phyloP scores from a whole-genome alignment of 2,113 vertebrate species.

The Noturus placidus region DNA sequence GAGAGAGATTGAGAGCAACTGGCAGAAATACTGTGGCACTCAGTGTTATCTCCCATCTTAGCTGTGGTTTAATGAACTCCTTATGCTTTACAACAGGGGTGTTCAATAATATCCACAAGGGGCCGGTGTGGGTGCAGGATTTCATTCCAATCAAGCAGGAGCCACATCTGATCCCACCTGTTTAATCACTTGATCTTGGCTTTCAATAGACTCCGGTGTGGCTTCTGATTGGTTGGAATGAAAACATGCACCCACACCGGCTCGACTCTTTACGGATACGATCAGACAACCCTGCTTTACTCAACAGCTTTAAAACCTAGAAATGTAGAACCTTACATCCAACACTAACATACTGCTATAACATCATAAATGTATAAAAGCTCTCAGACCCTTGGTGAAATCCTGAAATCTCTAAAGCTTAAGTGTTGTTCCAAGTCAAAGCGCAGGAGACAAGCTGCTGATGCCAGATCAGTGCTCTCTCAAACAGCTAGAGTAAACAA shows the following conservation, averaged over 20 bases:
- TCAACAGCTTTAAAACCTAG: conserved; percentile 6
- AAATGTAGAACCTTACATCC: neutral
- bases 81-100: neutral
- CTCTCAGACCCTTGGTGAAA: conserved; percentile 3
- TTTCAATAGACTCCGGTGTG: too few species aligned
- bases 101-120: too few species aligned
- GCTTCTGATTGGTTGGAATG: too few species aligned
- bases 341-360: neutral
- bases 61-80: neutral
- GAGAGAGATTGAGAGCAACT: neutral
- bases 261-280: too few species aligned
- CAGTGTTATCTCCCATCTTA: conserved; percentile 1
- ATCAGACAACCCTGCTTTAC: neutral
- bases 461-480: conserved; percentile 45
- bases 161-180: too few species aligned
- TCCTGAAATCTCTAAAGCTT: conserved; percentile 6
- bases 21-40: neutral
- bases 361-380: neutral
- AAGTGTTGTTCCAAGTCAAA: conserved; percentile 19
- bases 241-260: too few species aligned
- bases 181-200: too few species aligned
- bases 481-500: conserved; percentile 7
- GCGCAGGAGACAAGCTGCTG: conserved; percentile 24
- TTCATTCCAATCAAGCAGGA: too few species aligned
- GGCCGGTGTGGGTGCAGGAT: too few species aligned